These are phyloP conservation scores for Pediacus dermestoides DNA, from an alignment of 2,888 invertebrate genomes.

Conservation along the genomic window DNA sequence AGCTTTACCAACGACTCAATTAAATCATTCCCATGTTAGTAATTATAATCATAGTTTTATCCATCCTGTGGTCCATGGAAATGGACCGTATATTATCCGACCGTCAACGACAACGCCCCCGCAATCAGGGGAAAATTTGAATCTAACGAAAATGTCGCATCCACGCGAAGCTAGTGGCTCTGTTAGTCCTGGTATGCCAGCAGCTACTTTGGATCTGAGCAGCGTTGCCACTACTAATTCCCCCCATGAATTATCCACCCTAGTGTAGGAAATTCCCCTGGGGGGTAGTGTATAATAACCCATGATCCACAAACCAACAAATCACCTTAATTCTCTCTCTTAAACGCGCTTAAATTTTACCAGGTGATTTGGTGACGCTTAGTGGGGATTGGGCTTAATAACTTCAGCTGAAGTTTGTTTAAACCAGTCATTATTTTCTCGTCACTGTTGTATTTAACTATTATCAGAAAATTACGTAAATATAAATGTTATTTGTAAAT, in stretches of 20 bases:
- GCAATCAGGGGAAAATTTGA: conserved; percentile 44
- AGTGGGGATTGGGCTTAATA: conserved; percentile 2
- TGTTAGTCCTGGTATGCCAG: conserved; percentile 62
- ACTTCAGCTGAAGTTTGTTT: conserved; percentile 17
- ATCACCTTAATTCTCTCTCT: no score
- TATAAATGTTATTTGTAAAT: conserved; percentile 24
- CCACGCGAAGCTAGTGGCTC: conserved; percentile 58
- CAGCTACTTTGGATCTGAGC: conserved; percentile 57
- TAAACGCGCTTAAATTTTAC: no score
- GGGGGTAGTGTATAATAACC: no score
- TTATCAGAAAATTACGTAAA: conserved; percentile 25
- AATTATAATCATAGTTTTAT: conserved; percentile 44
- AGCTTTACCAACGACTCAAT: conserved; percentile 23
- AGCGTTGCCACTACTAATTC: conserved; percentile 62
- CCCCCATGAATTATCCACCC: conserved; percentile 67
- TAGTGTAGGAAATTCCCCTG: conserved; percentile 58
- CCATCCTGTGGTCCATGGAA: conserved; percentile 40
- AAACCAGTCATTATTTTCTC: conserved; percentile 30
- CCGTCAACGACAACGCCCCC: conserved; percentile 62
- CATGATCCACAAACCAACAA: no score
- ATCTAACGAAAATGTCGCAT: conserved; percentile 41
- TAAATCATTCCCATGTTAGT: conserved; percentile 45
- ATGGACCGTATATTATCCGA: conserved; percentile 59
- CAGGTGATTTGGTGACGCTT: no score
- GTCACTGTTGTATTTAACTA: conserved; percentile 28